Base-by-base conservation (phyloP, 2,113 vertebrate genomes). In the Hypocryptadius cinnamomeus region DNA sequence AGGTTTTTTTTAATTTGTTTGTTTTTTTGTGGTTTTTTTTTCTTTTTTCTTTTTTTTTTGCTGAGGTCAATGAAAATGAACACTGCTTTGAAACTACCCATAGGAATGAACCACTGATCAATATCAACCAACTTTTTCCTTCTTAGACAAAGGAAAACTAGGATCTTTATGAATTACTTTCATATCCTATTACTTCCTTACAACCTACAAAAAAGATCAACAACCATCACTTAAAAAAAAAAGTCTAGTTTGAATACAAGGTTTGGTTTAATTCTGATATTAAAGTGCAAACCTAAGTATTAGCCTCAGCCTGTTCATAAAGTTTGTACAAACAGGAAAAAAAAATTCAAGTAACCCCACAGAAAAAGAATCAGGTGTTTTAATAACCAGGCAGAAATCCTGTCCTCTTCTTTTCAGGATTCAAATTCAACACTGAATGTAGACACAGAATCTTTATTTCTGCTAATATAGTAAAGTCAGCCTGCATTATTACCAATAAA, bases 211-310 rank as follows among this genome's bases (percentile, higher is more conserved):
- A 94, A 90, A 59, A 79, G 79, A 94, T 90, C 90, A 96, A 95
- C 76, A 84, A 97, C 45, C 44, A 94, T 81, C 96, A 97, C 85
- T 87, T 92, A 47, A 77, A 85, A 70, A 85, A 73, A 51, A 56
- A 70, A n/a, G 42, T 8, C 87, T 95, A 95, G 79, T 96, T 90
- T 82, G 94, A 96, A 90, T 78, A 91, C 87, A 95, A 92, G 79
- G 89, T 96, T 97, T 95, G 94, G 92, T 96, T 97, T 96, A 96
- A 96, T 87, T 96, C 85, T 87, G 95, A 81, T 91, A 95, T 96
- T 97, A 97, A 98, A 97, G 97, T 97, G 97, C 96, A 97, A 97
- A 98, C 95, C 96, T 94, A 96, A 93, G 45, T 77, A 94, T 92
- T 94, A 86, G 93, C 95, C 96, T 98, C 91, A 94, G 96, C 93